Evolutionary conservation across 2,797 vertebrate species (phyloP), one percentile per base, ranked within the genome.

Genomic region (Gambusia yucatana): DNA sequence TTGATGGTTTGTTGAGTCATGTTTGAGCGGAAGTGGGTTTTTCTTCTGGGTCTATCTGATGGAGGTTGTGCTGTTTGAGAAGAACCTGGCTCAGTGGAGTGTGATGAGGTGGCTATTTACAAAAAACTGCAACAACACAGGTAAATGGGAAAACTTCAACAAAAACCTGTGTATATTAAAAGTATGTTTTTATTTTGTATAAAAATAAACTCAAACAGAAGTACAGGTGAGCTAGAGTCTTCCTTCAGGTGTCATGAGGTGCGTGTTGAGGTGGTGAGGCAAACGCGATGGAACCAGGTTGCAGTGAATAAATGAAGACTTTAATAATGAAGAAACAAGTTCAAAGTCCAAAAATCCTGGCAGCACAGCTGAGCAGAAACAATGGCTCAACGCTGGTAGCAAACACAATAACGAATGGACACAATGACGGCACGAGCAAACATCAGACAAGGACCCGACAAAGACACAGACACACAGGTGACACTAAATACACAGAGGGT

Each of bases 1-100:
- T 17, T n/a, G 14, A 33, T 47, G 61, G 78, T 82, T 77, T 83
- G 86, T 80, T 80, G 80, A 13, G 57, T 92, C 89, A 89, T 76
- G 33, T 16, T 7, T 67, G 9, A 4, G 63, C 79, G 78, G 86
- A 86, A 89, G 77, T 17, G 0, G n/a, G 84, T 82, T 79, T 30
- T 73, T 77, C 17, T 30, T 47, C 52, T 47, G 0, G 63, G 76
- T 5, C 41, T 83, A 87, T 89, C 82, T 80, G 41, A 72, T 48
- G 9, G 5, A 57, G 3, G 3, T 70, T 33, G 2, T 75, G 33
- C 47, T 20, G 46, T 36, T 25, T 65, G 3, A 20, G 9, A 63
- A 36, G 33, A 41, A 41, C 59, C 14, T 17, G 28, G 30, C 59
- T 63, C 28, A 17, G 59, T 63, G 13, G 30, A 61, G 28, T 33